A percentile compares a stretch with the other conserved stretches of the same genome.
These are phyloP conservation scores for Aspidapion aeneum DNA, from an alignment of 2,888 invertebrate species.

Conservation along the genomic window DNA sequence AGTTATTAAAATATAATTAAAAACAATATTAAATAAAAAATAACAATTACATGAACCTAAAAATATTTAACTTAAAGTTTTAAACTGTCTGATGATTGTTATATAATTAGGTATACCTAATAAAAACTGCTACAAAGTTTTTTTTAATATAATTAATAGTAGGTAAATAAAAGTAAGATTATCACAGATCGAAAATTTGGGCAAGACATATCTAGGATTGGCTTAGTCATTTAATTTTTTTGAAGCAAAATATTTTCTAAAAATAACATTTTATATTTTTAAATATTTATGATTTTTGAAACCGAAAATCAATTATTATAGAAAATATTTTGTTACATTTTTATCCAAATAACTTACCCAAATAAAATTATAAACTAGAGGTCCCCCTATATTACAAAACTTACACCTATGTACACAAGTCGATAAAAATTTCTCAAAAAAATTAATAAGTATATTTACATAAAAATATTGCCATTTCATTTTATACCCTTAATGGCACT, in stretches of 20 bases:
- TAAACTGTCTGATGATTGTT: constrained; percentile 16
- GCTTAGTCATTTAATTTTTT: constrained; percentile 30
- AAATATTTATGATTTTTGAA: too few species aligned
- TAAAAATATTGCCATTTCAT: neutral
- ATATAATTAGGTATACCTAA: too few species aligned
- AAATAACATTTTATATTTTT: too few species aligned
- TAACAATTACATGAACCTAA: too few species aligned
- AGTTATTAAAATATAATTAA: too few species aligned
- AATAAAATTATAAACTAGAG: too few species aligned
- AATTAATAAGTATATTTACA: neutral
- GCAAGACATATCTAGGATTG: constrained; percentile 44
- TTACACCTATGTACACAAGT: neutral
- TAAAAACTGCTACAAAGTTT: neutral
- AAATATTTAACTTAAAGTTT: constrained; percentile 24
- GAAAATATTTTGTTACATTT: neutral
- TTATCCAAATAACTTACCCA: neutral
- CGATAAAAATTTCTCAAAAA: neutral
- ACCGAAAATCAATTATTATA: neutral
- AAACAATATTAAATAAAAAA: too few species aligned
- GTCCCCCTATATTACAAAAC: neutral
- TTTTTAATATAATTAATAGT: neutral
- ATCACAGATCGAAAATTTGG: constrained; percentile 45
- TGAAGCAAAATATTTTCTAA: neutral
- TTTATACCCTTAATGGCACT: neutral
- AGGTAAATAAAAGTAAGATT: constrained; percentile 33